These are phyloP conservation scores for Megalops atlanticus DNA, from an alignment of 2,113 vertebrate genomes.

Conservation along the genomic window DNA sequence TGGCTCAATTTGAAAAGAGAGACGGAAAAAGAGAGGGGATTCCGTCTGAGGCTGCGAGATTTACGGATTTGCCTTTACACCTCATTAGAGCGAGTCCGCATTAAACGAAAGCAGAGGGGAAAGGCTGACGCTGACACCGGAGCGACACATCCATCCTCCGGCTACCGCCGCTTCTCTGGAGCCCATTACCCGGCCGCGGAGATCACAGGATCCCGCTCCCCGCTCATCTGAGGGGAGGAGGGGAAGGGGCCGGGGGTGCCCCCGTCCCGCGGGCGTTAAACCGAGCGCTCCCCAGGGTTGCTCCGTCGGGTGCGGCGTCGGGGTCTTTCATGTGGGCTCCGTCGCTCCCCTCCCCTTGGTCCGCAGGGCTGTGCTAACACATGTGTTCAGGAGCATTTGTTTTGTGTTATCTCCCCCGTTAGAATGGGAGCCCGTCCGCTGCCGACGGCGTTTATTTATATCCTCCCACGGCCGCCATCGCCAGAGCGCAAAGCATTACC, in stretches of 20 bases:
- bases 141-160: background rate
- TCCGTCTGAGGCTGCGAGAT: background rate
- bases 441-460: constrained; percentile 8
- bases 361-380: constrained; percentile 33
- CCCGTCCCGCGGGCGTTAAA: background rate
- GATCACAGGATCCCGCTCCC: background rate
- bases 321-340: constrained; percentile 11
- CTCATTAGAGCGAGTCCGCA: background rate
- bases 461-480: background rate
- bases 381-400: constrained; percentile 34
- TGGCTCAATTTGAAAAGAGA: background rate
- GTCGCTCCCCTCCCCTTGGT: constrained; percentile 10
- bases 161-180: background rate
- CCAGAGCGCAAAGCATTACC: constrained; percentile 12
- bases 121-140: background rate
- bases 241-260: too few relatives aligned
- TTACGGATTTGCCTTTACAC: background rate
- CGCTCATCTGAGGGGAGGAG: background rate
- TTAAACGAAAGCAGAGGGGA: background rate
- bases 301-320: background rate
- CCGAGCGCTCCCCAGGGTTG: background rate
- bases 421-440: constrained; percentile 6
- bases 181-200: background rate
- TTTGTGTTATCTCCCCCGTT: constrained; percentile 41
- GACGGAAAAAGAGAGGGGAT: background rate